These are phyloP conservation scores for Pachymerium ferrugineum DNA, from an alignment of 2,888 invertebrate species.

Conservation along the genomic window DNA sequence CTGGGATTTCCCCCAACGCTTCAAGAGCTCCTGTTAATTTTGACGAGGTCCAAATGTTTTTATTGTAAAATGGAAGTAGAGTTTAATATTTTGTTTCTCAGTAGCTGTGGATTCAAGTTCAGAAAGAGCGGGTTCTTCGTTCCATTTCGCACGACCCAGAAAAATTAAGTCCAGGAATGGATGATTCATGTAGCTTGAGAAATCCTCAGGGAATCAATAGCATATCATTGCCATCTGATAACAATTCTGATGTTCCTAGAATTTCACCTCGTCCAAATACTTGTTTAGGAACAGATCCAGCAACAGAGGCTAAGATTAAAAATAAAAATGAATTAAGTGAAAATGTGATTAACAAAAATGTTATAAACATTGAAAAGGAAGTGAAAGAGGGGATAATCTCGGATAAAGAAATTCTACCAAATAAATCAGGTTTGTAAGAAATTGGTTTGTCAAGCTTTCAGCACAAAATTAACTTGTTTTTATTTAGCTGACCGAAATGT, in stretches of 20 bases:
- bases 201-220: not conserved
- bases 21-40: conserved; percentile 60
- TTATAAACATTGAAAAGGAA: not conserved
- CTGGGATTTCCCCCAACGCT: conserved; percentile 68
- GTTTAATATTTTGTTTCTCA: not conserved
- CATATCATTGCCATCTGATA: too few relatives aligned
- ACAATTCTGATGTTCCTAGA: not conserved
- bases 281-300: not conserved
- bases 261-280: not conserved
- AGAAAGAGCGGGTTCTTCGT: conserved; percentile 37
- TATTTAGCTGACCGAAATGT: too few relatives aligned
- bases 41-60: conserved; percentile 56
- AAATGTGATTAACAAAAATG: not conserved
- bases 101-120: conserved; percentile 36
- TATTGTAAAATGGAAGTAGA: not conserved
- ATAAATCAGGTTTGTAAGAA: not conserved
- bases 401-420: not conserved
- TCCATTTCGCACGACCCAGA: conserved; percentile 40
- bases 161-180: conserved; percentile 28
- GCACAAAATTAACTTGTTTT: too few relatives aligned
- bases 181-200: not conserved
- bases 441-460: too few relatives aligned
- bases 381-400: not conserved
- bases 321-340: not conserved
- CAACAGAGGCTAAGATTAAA: not conserved